Evolutionary conservation across 64 coral and sea anemone genomes (phyloP).

Genomic region (Acropora tenuis): DNA sequence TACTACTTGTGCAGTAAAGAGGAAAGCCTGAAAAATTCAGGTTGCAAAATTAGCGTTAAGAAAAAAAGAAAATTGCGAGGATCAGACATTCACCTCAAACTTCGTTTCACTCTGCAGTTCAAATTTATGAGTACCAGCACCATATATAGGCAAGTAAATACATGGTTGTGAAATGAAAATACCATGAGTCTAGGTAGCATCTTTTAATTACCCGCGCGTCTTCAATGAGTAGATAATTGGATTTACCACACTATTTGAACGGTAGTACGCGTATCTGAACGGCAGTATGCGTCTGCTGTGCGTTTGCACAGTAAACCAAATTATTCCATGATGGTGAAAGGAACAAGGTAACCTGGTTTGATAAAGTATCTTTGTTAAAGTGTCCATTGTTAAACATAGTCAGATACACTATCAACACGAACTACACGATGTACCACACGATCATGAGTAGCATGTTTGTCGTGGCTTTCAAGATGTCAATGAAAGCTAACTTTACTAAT

Average conservation of each 20-base stretch:
- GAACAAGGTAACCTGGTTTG: conserved; percentile 61
- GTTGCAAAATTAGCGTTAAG: too few relatives aligned
- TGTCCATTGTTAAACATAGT: conserved; percentile 44
- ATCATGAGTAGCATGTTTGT: conserved; percentile 69
- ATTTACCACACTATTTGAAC: conserved; percentile 71
- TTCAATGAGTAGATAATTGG: conserved; percentile 71
- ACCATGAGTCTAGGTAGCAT: too few relatives aligned
- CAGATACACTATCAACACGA: conserved; percentile 65
- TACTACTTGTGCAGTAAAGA: too few relatives aligned
- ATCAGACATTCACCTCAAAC: too few relatives aligned
- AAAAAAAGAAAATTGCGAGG: too few relatives aligned
- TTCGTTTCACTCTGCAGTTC: too few relatives aligned
- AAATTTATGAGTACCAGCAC: too few relatives aligned
- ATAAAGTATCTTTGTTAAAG: conserved; percentile 61
- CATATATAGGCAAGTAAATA: too few relatives aligned
- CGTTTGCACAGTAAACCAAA: conserved; percentile 56
- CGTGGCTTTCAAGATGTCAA: conserved; percentile 62
- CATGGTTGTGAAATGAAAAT: too few relatives aligned
- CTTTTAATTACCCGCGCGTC: conserved; percentile 13
- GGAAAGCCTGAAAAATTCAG: too few relatives aligned
- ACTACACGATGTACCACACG: conserved; percentile 62
- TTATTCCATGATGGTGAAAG: conserved; percentile 50
- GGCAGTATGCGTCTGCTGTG: conserved; percentile 22
- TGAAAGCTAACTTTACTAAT: conserved; percentile 48
- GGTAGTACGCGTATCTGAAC: not conserved